Conservation (phyloP, 1,140 invertebrate genomes). For the Homalodisca vitripennis region DNA sequence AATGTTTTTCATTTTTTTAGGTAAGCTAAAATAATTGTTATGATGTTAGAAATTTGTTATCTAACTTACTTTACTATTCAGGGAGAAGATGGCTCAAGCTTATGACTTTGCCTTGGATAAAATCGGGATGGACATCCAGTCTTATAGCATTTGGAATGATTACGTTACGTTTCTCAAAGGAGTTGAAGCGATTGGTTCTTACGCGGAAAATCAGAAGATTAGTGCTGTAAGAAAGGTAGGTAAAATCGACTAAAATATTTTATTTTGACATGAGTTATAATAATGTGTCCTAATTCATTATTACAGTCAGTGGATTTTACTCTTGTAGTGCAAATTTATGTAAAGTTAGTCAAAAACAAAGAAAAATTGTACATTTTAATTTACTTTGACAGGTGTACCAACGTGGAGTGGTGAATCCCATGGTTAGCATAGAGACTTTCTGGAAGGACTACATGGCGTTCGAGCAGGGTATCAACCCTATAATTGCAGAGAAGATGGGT, state of each 20-base stretch:
- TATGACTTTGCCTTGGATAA: constrained; percentile 99
- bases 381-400: constrained; percentile 75
- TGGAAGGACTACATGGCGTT: constrained; percentile 96
- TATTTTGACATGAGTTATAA: too few species aligned
- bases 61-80: too few species aligned
- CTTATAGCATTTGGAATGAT: constrained; percentile 95
- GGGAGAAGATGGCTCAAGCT: constrained; percentile 99
- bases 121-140: constrained; percentile 97
- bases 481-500: constrained; percentile 94
- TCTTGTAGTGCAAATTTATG: too few species aligned
- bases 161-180: constrained; percentile 97
- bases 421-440: constrained; percentile 94
- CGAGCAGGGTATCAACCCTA: constrained; percentile 94
- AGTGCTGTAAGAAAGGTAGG: constrained; percentile 92
- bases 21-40: too few species aligned
- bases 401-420: constrained; percentile 92
- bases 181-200: constrained; percentile 96
- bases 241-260: too few species aligned
- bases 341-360: too few species aligned
- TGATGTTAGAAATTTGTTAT: too few species aligned
- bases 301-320: too few species aligned
- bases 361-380: background rate
- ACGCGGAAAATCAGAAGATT: constrained; percentile 99
- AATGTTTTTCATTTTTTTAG: too few species aligned
- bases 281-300: too few species aligned